Evolutionary conservation across 2,797 vertebrate species (phyloP).

Genomic region (Diplodus puntazzo): DNA sequence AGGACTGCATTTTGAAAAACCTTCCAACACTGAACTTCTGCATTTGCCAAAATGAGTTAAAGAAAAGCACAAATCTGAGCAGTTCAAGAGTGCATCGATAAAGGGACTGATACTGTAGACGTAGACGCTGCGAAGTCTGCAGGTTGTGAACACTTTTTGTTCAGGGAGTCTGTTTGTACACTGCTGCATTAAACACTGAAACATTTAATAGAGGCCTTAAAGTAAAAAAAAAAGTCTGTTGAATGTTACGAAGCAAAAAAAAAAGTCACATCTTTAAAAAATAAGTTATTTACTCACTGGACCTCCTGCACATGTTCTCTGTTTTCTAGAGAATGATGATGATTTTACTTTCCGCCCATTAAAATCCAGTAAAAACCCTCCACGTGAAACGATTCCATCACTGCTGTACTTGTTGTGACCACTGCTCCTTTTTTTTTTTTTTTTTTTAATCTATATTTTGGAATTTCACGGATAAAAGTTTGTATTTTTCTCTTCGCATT

Average conservation of each 20-base stretch:
- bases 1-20: conserved; percentile 28
- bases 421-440: conserved; percentile 6
- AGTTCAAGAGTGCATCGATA: conserved; percentile 7
- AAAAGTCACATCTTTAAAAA: neutral
- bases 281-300: conserved; percentile 63
- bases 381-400: neutral
- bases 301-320: conserved; percentile 57
- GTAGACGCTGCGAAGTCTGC: conserved; percentile 23
- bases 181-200: conserved; percentile 46
- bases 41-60: conserved; percentile 54
- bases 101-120: conserved; percentile 13
- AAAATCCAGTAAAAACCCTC: neutral
- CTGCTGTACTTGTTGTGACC: conserved; percentile 25
- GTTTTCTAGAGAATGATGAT: conserved; percentile 70
- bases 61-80: neutral
- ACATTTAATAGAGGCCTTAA: conserved; percentile 2
- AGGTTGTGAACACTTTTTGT: conserved; percentile 12
- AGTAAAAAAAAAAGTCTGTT: conserved; percentile 19
- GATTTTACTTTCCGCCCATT: conserved; percentile 16
- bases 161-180: conserved; percentile 44
- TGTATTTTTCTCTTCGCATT: conserved; percentile 26
- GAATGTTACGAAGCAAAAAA: conserved; percentile 44
- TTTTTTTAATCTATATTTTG: conserved; percentile 11
- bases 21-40: conserved; percentile 34
- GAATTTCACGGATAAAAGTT: conserved; percentile 28